Evolutionary conservation across 2,113 vertebrate species (phyloP).

Genomic region (Cariama cristata): DNA sequence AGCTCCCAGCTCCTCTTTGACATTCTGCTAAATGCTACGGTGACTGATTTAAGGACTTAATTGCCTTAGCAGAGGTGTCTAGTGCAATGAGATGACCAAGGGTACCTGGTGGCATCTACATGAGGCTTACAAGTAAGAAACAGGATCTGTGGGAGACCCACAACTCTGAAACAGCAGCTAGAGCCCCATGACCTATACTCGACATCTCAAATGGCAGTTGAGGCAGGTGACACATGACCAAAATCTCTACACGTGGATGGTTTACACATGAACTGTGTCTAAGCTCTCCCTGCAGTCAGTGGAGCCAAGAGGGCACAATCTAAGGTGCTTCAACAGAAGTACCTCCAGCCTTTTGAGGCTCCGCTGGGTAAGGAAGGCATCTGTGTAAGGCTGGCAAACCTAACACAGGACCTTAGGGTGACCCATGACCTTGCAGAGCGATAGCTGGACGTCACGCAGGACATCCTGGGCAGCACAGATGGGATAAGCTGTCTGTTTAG

Average conservation of each 20-base stretch:
- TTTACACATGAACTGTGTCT: not conserved
- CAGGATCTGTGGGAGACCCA: not conserved
- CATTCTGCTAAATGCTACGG: not conserved
- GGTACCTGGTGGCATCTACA: not conserved
- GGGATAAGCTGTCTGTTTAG: not conserved
- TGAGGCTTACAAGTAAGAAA: accelerated
- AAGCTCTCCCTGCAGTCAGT: not conserved
- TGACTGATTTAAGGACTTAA: not conserved
- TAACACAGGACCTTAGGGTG: not conserved
- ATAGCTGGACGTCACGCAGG: not conserved
- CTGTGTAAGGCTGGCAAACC: not conserved
- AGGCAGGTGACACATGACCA: not conserved
- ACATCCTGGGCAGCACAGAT: not conserved
- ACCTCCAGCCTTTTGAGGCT: not conserved
- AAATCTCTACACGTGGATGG: not conserved
- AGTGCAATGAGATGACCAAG: not conserved
- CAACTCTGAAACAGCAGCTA: not conserved
- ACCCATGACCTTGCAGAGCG: accelerated
- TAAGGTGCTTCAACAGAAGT: not conserved
- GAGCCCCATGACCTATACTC: not conserved
- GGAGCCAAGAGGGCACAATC: not conserved
- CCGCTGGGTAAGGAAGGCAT: accelerated
- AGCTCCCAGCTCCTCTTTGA: not conserved
- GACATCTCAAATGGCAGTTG: not conserved
- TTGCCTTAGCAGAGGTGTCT: not conserved